Percentiles rank a stretch among this genome's conserved stretches.
Conservation (phyloP, 2,113 vertebrate species). For the Vombatus ursinus region DNA sequence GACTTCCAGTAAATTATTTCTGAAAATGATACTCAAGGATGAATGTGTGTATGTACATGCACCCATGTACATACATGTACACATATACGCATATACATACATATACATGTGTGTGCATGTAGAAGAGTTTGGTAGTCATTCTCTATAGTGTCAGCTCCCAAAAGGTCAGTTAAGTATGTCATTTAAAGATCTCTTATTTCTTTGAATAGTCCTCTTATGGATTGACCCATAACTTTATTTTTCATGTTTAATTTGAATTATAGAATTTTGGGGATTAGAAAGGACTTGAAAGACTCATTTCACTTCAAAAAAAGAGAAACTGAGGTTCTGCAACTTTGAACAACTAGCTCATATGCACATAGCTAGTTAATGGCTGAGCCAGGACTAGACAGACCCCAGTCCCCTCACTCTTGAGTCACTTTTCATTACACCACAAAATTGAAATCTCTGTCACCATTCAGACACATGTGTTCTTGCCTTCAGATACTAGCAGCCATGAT, state of each 20-base stretch:
- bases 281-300: not conserved
- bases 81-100: too few relatives aligned
- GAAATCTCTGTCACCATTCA: not conserved
- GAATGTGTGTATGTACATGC: too few relatives aligned
- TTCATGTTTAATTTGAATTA: not conserved
- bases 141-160: not conserved
- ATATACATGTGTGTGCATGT: too few relatives aligned
- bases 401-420: not conserved
- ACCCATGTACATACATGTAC: not conserved
- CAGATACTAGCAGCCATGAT: not conserved
- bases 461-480: not conserved
- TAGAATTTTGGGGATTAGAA: not conserved
- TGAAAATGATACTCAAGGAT: not conserved
- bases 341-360: not conserved
- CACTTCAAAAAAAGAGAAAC: not conserved
- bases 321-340: not conserved
- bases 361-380: not conserved
- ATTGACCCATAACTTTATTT: not conserved
- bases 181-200: not conserved
- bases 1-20: not conserved
- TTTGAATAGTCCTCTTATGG: not conserved
- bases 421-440: not conserved
- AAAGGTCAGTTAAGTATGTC: not conserved
- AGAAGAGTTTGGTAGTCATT: not conserved
- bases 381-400: not conserved